A percentile compares a stretch with the other conserved stretches of the same genome.
Conservation (phyloP, 2,888 invertebrate species). For the Blera fallax region DNA sequence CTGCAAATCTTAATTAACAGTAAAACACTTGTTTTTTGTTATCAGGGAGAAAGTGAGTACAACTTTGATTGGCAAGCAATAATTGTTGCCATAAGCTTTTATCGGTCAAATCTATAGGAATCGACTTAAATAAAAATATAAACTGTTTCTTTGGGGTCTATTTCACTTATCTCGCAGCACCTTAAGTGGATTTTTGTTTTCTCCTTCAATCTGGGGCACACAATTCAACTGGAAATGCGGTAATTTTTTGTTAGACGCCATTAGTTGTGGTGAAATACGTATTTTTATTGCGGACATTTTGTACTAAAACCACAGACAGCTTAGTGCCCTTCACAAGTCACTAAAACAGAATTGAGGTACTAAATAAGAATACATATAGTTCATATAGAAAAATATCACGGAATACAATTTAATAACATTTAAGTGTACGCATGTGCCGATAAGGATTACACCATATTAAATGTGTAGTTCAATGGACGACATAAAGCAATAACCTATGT, state of each 20-base stretch:
- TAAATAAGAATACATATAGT: too few species aligned
- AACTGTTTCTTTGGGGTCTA: background rate
- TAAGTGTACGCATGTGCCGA: too few species aligned
- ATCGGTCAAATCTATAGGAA: background rate
- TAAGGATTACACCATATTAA: too few species aligned
- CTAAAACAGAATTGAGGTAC: too few species aligned
- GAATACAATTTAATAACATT: too few species aligned
- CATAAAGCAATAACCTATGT: too few species aligned
- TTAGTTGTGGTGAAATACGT: background rate
- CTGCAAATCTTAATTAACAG: background rate
- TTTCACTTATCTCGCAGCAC: background rate
- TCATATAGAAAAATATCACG: too few species aligned
- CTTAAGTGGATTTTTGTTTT: background rate
- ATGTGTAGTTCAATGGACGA: too few species aligned
- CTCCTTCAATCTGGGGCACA: background rate
- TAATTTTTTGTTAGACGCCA: background rate
- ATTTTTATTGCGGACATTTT: background rate
- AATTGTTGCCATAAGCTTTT: slow-evolving; percentile 5
- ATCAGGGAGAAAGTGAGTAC: background rate
- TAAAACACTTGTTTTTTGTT: background rate
- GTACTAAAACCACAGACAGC: background rate
- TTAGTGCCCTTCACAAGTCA: too few species aligned
- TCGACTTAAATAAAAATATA: background rate
- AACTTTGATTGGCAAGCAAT: background rate
- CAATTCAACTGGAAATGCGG: background rate